Conservation (phyloP, 2,888 invertebrate species). For the Pandemis corylana region DNA sequence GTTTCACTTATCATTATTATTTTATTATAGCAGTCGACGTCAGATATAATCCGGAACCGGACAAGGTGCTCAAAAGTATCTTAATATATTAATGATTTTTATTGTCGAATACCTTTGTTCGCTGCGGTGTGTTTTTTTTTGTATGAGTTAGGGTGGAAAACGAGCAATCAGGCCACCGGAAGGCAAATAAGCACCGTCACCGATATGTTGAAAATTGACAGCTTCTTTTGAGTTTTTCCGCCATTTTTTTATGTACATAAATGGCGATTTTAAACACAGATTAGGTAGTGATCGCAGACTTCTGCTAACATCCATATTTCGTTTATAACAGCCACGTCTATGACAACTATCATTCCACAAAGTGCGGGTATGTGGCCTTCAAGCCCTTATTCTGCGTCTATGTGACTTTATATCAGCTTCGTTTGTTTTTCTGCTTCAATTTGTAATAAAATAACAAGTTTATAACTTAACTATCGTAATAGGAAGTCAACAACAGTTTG, state of each 20-base stretch:
- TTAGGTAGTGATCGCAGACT: no score
- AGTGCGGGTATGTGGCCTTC: background rate
- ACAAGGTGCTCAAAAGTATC: background rate
- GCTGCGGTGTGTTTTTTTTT: background rate
- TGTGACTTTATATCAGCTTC: constrained; percentile 21
- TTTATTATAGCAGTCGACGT: background rate
- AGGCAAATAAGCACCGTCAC: no score
- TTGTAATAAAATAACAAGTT: constrained; percentile 5
- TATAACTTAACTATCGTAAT: background rate
- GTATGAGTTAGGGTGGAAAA: no score
- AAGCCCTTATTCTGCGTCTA: background rate
- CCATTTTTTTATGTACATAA: no score
- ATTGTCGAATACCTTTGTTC: background rate
- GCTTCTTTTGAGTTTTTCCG: no score
- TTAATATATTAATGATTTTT: background rate
- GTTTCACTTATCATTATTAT: constrained; percentile 1
- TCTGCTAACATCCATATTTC: background rate
- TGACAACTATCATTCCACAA: background rate
- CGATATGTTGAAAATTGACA: no score
- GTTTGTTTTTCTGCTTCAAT: constrained; percentile 31
- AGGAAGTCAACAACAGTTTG: constrained; percentile 32
- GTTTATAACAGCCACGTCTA: background rate
- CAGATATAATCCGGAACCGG: constrained; percentile 4
- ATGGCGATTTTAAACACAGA: no score
- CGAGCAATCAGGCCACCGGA: no score